These are phyloP conservation scores for Symphodus melops DNA, from an alignment of 2,113 vertebrate species.

Conservation along the genomic window DNA sequence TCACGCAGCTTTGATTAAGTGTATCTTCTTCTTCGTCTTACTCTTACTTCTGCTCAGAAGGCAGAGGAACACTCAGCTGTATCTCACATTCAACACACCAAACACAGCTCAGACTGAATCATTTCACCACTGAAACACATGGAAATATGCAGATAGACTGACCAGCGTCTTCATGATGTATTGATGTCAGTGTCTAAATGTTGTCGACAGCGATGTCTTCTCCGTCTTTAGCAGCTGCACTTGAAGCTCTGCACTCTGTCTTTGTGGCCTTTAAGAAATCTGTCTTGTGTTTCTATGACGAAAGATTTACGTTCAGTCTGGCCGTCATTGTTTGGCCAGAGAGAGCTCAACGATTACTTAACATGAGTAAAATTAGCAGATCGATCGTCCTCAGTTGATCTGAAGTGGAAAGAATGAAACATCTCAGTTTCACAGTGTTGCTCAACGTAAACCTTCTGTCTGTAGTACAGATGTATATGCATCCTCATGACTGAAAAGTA, in stretches of 20 bases:
- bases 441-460: background rate
- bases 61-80: background rate
- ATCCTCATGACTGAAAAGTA: too few species aligned
- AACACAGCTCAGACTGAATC: background rate
- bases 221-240: background rate
- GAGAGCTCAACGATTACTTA: background rate
- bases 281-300: background rate
- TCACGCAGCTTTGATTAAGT: too few species aligned
- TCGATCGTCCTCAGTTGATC: background rate
- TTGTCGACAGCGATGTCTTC: background rate
- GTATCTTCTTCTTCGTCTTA: background rate
- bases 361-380: background rate
- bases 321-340: background rate
- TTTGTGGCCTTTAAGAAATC: slow-evolving; percentile 16
- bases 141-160: background rate
- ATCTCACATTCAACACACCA: background rate
- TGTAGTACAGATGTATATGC: background rate
- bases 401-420: too few species aligned
- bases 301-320: background rate
- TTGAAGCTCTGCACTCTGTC: slow-evolving; percentile 3
- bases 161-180: slow-evolving; percentile 4
- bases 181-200: background rate
- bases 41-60: background rate
- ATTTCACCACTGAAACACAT: slow-evolving; percentile 19
- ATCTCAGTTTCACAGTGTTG: background rate